These are phyloP conservation scores for Natator depressus DNA, from an alignment of 2,113 vertebrate species.

Conservation along the genomic window DNA sequence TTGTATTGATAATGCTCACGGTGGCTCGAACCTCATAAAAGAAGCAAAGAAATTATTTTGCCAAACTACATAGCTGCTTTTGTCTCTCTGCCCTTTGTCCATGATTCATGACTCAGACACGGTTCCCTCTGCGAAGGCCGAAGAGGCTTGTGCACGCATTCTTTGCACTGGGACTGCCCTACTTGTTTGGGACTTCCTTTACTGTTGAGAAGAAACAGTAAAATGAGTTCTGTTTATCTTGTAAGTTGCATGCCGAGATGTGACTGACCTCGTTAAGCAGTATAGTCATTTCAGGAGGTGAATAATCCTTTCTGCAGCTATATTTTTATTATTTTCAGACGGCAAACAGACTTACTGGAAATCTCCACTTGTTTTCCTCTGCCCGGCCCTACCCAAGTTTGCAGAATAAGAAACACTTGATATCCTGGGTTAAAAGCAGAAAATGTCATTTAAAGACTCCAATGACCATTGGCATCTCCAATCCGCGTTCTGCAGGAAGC, in stretches of 20 bases:
- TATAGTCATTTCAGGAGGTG: slow-evolving; percentile 12
- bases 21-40: not conserved
- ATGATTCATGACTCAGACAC: not conserved
- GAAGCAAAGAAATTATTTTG: not conserved
- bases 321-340: not conserved
- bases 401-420: not conserved
- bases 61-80: not conserved
- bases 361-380: not conserved
- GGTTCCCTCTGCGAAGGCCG: not conserved
- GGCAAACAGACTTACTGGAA: not conserved
- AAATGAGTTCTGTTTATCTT: not conserved
- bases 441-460: slow-evolving; percentile 44
- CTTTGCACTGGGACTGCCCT: not conserved
- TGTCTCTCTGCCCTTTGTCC: not conserved
- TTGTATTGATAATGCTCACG: not conserved
- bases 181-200: not conserved
- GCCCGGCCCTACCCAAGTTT: not conserved
- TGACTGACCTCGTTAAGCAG: not conserved
- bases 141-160: not conserved
- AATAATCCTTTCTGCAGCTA: not conserved
- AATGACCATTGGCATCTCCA: slow-evolving; percentile 39
- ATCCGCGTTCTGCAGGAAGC: slow-evolving; percentile 26
- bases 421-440: slow-evolving; percentile 34
- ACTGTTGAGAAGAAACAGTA: not conserved
- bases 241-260: not conserved